Percentiles rank a stretch among this genome's conserved stretches.
Conservation (phyloP, 2,888 invertebrate genomes). For the Drosophila siamana region DNA sequence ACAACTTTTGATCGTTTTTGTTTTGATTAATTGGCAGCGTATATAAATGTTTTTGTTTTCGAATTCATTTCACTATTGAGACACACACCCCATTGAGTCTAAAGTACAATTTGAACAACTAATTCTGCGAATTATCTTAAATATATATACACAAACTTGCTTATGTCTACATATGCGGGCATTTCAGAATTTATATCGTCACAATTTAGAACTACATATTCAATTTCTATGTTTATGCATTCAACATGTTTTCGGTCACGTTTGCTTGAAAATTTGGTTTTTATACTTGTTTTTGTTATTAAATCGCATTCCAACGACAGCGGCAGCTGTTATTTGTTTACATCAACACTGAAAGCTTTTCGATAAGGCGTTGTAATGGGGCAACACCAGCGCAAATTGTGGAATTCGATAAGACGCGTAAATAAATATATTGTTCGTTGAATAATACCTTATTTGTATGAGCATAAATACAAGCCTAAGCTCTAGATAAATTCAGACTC, state of each 20-base stretch:
- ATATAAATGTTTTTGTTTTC: slow-evolving; percentile 34
- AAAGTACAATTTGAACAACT: slow-evolving; percentile 50
- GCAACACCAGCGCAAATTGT: slow-evolving; percentile 3
- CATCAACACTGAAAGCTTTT: slow-evolving; percentile 6
- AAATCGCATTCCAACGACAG: slow-evolving; percentile 8
- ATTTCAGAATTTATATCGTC: neutral
- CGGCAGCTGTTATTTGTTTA: slow-evolving; percentile 53
- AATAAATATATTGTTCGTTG: neutral
- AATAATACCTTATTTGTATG: neutral
- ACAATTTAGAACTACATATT: neutral
- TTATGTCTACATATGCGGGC: neutral
- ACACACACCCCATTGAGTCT: slow-evolving; percentile 39
- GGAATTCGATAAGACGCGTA: slow-evolving; percentile 3
- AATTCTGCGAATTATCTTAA: slow-evolving; percentile 3
- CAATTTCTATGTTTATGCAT: slow-evolving; percentile 1
- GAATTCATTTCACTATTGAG: slow-evolving; percentile 31
- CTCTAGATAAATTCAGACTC: neutral
- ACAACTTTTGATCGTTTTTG: slow-evolving; percentile 23
- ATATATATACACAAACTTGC: neutral
- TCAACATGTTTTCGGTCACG: slow-evolving; percentile 59
- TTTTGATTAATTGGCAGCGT: slow-evolving; percentile 34
- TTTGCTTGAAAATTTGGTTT: slow-evolving; percentile 36
- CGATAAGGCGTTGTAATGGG: slow-evolving; percentile 7
- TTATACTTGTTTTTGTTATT: neutral
- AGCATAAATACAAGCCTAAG: neutral